Base-by-base conservation (phyloP, 1,140 invertebrate genomes). In the Heliconius hermathena region DNA sequence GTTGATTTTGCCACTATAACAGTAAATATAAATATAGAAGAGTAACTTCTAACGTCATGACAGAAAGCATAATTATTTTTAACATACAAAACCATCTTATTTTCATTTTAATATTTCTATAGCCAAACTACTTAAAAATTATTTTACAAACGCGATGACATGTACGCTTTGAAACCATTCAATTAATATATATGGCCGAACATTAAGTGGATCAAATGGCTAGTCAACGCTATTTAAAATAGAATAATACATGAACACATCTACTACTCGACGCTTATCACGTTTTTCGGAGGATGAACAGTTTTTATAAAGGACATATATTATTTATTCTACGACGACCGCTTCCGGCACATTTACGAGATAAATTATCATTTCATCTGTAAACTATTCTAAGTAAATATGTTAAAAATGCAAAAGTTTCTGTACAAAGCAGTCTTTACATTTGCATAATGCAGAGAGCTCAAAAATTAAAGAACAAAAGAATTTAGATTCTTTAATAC, bases 201-300 rank as follows among this genome's bases (percentile, higher is more conserved):
- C 60, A 26, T 29, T 66, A 66, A 66, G 60, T 29, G 22, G 60
- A 66, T 66, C 60, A 72, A 72, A 36, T 72, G 20, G 71, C 29
- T 36, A n/a, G 70, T 71, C 36, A 38, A 71, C 36, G 33, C 8
- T 72, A 72, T 72, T 72, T 72, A 72, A 72, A 72, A 41, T 72
- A 38, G 71, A 72, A 72, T 36, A 72, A 3, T 41, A 66, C 5
- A 66, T 16, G 26, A 66, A 11, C 22, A 5, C 60, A 66, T 66
- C 60, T 29, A 26, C 13, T 60, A 60, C 8, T 66, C 13, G 26
- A 6, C 22, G 22, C 60, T 66, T 66, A 29, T 66, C 60, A 66
- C 26, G 13, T 66, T 66, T n/a, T 72, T 38, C 20, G 6, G 36
- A 41, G 71, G 71, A 41, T 1, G 33, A 41, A 71, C 6, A 22